Evolutionary conservation across 2,113 vertebrate genomes (phyloP), one percentile per base, ranked within the genome.

Genomic region (Gnathonemus echidnorhynchus): DNA sequence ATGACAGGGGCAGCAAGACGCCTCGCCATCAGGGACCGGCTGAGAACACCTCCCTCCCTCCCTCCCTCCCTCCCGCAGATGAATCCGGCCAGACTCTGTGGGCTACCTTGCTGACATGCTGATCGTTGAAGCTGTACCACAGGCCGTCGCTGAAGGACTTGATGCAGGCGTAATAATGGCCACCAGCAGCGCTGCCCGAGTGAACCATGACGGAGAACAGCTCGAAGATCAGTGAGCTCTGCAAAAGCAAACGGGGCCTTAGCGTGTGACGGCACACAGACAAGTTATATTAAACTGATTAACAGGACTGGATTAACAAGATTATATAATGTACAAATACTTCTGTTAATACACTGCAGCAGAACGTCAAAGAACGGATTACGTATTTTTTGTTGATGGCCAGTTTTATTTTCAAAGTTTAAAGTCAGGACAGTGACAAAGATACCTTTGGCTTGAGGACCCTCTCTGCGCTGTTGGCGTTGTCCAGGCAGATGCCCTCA

Each of bases 141-240:
- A 99, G 98, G 88, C 98, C 97, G 89, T 99, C 98, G 91, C 95
- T 97, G 85, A 99, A 99, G 56, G 98, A 99, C 93, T 97, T 99
- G 95, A 99, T 99, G 93, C 98, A 99, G 93, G 98, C 98, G 31
- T 99, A 99, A 92, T 99, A 99, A 95, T 99, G 98, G 86, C 98
- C 98, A 88, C 98, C 98, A 62, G 98, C 98, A 90, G 98, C 98
- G 89, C 98, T 99, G 90, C 98, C 98, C 49, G 98, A 99, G 95
- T 99, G 98, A 90, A 99, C 98, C 98, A 99, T 99, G 92, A 99
- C 98, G 24, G 98, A 99, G 93, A 99, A 99, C 87, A 99, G 97
- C 92, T 99, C 98, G 95, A 98, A 99, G 86, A 97, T 95, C 93
- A 97, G 94, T 91, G 97, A 96, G 95, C 95, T 98, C 98, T 99